Conservation (phyloP, 2,113 vertebrate genomes). For the Actenoides hombroni region DNA sequence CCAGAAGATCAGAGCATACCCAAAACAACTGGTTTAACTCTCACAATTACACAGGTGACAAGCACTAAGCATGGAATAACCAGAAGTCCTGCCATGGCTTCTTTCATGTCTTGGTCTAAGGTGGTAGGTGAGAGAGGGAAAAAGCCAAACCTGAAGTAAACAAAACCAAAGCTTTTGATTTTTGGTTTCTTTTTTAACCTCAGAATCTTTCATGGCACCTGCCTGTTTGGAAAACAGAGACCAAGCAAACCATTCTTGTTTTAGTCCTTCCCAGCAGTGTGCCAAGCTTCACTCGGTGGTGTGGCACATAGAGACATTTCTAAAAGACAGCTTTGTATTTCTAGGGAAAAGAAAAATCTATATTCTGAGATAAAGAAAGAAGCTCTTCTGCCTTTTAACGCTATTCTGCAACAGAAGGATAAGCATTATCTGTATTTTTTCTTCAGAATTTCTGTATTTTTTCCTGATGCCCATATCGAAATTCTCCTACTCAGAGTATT, state of each 20-base stretch:
- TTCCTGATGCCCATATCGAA: neutral
- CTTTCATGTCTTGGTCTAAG: neutral
- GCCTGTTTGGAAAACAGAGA: neutral
- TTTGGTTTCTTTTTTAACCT: neutral
- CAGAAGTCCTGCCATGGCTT: neutral
- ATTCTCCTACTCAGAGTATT: neutral
- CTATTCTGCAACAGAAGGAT: neutral
- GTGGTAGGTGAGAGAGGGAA: neutral
- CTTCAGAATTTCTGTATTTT: neutral
- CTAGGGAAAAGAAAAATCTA: neutral
- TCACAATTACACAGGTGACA: neutral
- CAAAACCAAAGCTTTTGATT: neutral
- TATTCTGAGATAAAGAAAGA: neutral
- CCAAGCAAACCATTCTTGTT: neutral
- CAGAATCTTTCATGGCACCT: neutral
- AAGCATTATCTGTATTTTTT: neutral
- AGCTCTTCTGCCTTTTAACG: neutral
- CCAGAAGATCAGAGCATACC: neutral
- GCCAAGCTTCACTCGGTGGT: neutral
- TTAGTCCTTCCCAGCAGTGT: neutral
- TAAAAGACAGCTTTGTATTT: neutral
- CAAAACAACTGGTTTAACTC: neutral
- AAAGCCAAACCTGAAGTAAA: neutral
- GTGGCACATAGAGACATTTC: neutral
- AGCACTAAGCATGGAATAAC: neutral